Percentiles rank a stretch among this genome's conserved stretches.
phyloP scores from a whole-genome alignment of 2,797 vertebrate species.

The Helicolenus hilgendorfi region DNA sequence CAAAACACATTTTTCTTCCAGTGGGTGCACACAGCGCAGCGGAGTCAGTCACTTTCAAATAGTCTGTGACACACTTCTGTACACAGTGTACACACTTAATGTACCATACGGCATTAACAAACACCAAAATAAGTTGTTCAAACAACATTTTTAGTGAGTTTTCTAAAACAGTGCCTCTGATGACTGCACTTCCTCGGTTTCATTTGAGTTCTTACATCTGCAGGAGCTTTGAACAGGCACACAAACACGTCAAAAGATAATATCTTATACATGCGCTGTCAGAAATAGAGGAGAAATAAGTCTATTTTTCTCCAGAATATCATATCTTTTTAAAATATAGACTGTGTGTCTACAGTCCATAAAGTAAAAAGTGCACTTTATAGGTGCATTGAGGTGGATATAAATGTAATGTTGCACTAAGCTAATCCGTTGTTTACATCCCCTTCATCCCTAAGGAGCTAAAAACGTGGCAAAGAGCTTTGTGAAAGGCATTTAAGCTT shows the following conservation, averaged over 20 bases:
- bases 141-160: not conserved
- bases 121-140: not conserved
- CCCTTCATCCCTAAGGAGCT: not conserved
- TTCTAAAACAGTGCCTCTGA: not conserved
- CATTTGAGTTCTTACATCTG: not conserved
- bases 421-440: constrained; percentile 1
- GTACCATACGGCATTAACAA: constrained; percentile 1
- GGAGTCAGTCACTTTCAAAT: constrained; percentile 21
- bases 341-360: not conserved
- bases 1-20: constrained; percentile 1
- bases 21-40: not conserved
- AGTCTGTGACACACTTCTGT: constrained; percentile 14
- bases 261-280: not conserved
- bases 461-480: not conserved
- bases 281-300: not conserved
- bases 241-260: not conserved
- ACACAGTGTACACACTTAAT: not conserved
- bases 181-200: not conserved
- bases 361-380: not conserved
- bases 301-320: not conserved
- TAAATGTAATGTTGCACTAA: not conserved
- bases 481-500: constrained; percentile 14
- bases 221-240: not conserved
- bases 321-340: not conserved
- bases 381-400: not conserved